phyloP scores from a whole-genome alignment of 1,140 invertebrate genomes.

The Galendromus occidentalis region DNA sequence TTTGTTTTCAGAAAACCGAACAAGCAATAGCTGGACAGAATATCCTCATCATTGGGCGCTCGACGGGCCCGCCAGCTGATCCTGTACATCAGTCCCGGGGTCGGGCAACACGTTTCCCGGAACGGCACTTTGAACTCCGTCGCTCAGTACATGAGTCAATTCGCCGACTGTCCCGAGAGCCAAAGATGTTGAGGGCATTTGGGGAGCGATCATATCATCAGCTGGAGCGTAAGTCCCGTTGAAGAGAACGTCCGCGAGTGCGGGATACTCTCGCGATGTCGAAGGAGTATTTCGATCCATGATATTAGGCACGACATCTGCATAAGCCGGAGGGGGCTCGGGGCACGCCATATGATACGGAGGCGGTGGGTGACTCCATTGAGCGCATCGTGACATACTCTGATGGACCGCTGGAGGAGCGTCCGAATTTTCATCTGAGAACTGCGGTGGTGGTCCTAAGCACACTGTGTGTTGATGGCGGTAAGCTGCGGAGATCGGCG shows the following conservation, averaged over 20 bases:
- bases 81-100: no score
- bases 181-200: no score
- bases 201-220: no score
- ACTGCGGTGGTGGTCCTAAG: not conserved
- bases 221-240: not conserved
- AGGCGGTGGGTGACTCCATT: not conserved
- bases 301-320: not conserved
- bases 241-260: not conserved
- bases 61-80: no score
- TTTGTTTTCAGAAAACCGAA: no score
- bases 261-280: not conserved
- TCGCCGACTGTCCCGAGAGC: no score
- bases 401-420: not conserved
- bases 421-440: not conserved
- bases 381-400: not conserved
- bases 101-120: no score
- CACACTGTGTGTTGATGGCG: not conserved
- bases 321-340: conserved; percentile 1
- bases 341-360: conserved; percentile 4
- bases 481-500: not conserved
- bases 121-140: no score
- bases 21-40: no score
- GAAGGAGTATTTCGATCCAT: not conserved
- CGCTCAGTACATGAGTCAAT: no score
- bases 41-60: no score